phyloP scores from a whole-genome alignment of 1,140 invertebrate species.

The Luehdorfia chinensis region DNA sequence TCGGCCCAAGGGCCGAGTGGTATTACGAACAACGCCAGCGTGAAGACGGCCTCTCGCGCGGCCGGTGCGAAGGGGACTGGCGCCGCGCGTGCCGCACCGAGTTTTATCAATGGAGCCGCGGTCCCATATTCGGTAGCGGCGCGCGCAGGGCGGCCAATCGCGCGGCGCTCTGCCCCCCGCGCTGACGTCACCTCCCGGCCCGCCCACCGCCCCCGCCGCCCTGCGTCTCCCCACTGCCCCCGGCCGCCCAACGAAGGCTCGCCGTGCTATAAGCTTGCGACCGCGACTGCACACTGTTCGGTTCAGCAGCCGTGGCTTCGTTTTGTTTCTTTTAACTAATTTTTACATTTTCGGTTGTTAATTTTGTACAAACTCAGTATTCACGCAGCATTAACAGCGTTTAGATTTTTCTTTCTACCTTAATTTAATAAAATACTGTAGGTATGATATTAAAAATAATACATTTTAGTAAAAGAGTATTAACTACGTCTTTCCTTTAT shows the following conservation, averaged over 20 bases:
- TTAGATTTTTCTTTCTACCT: too few species aligned
- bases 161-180: conserved; percentile 42
- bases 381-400: too few species aligned
- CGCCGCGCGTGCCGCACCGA: conserved; percentile 69
- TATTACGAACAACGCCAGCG: conserved; percentile 72
- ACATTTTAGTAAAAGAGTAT: too few species aligned
- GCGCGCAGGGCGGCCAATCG: conserved; percentile 69
- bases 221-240: conserved; percentile 31
- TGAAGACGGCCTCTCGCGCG: conserved; percentile 63
- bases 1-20: conserved; percentile 74
- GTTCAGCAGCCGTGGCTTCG: too few species aligned
- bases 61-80: conserved; percentile 71
- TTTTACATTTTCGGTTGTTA: too few species aligned
- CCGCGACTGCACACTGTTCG: not conserved
- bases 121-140: conserved; percentile 77
- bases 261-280: conserved; percentile 19
- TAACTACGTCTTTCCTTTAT: too few species aligned
- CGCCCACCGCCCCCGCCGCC: conserved; percentile 65
- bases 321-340: too few species aligned
- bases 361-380: too few species aligned
- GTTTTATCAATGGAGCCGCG: conserved; percentile 76
- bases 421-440: too few species aligned
- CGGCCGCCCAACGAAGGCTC: conserved; percentile 30
- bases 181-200: conserved; percentile 68
- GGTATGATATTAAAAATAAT: too few species aligned